Evolutionary conservation across 2,888 invertebrate genomes (phyloP).

Genomic region (Heliconius ethilla): DNA sequence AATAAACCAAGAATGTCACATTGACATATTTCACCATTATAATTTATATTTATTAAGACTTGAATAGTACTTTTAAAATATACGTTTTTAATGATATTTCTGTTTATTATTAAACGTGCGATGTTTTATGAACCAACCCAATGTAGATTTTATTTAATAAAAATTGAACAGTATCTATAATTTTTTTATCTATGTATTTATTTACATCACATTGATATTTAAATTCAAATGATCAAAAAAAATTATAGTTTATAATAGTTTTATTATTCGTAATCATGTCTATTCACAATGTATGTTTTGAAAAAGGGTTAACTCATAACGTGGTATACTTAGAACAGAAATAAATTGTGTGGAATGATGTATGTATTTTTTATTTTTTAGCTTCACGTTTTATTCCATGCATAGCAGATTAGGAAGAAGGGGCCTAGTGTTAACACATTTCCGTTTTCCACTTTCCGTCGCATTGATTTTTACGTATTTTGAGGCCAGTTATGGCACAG

Average conservation of each 20-base stretch:
- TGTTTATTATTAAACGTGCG: background rate
- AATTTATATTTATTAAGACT: background rate
- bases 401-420: too few species aligned
- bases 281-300: background rate
- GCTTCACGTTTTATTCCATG: too few species aligned
- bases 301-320: background rate
- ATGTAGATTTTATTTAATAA: background rate
- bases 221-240: background rate
- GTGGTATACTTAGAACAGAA: background rate
- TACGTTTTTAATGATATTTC: background rate
- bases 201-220: background rate
- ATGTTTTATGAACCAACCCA: background rate
- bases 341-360: background rate
- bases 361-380: background rate
- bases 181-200: background rate
- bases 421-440: too few species aligned
- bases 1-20: too few species aligned
- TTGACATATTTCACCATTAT: too few species aligned
- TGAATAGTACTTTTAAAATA: background rate
- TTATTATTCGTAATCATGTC: background rate
- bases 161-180: background rate
- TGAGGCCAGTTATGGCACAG: too few species aligned
- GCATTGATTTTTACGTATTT: too few species aligned
- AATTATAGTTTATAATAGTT: background rate
- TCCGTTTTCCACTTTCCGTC: too few species aligned